Evolutionary conservation across 2,797 vertebrate genomes (phyloP), one percentile per base, ranked within the genome.

Genomic region (Poeciliopsis presidionis): DNA sequence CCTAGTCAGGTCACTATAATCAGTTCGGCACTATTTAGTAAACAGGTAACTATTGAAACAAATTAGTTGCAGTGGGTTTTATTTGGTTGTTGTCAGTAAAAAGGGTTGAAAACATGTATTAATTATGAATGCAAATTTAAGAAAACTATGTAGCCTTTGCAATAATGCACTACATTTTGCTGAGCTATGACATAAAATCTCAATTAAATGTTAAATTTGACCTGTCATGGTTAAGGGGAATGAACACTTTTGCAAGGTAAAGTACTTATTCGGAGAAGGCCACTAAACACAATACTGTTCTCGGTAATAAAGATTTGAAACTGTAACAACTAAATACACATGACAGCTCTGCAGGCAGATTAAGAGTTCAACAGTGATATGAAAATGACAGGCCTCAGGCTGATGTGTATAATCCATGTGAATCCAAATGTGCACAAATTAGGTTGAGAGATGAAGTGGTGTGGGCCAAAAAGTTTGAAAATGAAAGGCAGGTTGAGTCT

Each of bases 391-490:
- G 33, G 30, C 59, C 59, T 36, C 59, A 1, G 33, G 61, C 61
- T 63, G 59, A 16, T 61, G 59, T 16, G 28, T 61, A 18, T 61
- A 16, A 61, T 61, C 28, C 28, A 59, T 16, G n/a, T 33, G 59
- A 36, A 63, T 63, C 57, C 28, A 61, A 61, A 61, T 61, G 57
- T 61, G 14, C 30, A 61, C 57, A 61, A 61, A 61, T 61, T 61
- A 63, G 61, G 61, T 16, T 63, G 33, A 36, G 16, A 63, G 61
- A 63, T 63, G 61, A 33, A 63, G 28, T 18, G 61, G 33, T 63
- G 33, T 33, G 28, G 33, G 7, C 16, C 61, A 36, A 63, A 20
- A 33, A 18, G 59, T 33, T 61, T 18, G 13, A 33, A 33, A 59
- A 28, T 59, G 55, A 59, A 28, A 59, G 55, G 28, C 57, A 33